These are phyloP conservation scores for Artemia sinica DNA, from an alignment of 2,888 invertebrate genomes.

Conservation along the genomic window DNA sequence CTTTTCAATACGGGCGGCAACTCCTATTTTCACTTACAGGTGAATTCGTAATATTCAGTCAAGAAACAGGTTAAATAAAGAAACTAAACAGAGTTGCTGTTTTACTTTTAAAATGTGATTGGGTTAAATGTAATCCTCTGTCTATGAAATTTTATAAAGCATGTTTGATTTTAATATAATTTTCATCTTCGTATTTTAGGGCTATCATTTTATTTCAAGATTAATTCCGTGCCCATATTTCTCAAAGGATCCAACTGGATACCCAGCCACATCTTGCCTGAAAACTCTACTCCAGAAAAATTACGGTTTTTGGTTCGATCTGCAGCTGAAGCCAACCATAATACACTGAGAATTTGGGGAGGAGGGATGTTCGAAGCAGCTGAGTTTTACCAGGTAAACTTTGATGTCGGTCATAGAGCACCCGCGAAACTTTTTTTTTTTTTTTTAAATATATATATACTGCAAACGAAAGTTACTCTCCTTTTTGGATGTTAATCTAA, in stretches of 20 bases:
- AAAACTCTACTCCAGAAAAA: conserved; percentile 30
- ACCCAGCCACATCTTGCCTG: conserved; percentile 36
- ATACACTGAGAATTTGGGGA: conserved; percentile 31
- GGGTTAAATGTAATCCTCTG: neutral
- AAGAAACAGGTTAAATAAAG: too few species aligned
- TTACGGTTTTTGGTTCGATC: conserved; percentile 32
- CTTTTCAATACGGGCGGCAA: too few species aligned
- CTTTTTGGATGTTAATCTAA: too few species aligned
- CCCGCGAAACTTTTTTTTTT: too few species aligned
- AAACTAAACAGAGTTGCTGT: too few species aligned
- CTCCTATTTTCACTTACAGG: too few species aligned
- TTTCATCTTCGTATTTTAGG: conserved; percentile 20
- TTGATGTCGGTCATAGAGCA: too few species aligned
- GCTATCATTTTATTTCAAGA: conserved; percentile 36
- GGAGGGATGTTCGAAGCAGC: conserved; percentile 36
- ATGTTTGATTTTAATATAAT: neutral
- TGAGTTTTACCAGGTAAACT: conserved; percentile 33
- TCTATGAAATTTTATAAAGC: neutral
- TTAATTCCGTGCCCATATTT: conserved; percentile 38
- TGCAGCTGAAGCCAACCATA: conserved; percentile 36
- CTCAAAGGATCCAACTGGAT: conserved; percentile 40
- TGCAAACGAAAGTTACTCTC: too few species aligned
- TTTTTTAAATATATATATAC: too few species aligned
- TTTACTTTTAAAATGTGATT: neutral
- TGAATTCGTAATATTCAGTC: too few species aligned